A percentile compares a stretch with the other conserved stretches of the same genome.
These are phyloP conservation scores for Eristalinus aeneus DNA, from an alignment of 2,888 invertebrate genomes.

Conservation along the genomic window DNA sequence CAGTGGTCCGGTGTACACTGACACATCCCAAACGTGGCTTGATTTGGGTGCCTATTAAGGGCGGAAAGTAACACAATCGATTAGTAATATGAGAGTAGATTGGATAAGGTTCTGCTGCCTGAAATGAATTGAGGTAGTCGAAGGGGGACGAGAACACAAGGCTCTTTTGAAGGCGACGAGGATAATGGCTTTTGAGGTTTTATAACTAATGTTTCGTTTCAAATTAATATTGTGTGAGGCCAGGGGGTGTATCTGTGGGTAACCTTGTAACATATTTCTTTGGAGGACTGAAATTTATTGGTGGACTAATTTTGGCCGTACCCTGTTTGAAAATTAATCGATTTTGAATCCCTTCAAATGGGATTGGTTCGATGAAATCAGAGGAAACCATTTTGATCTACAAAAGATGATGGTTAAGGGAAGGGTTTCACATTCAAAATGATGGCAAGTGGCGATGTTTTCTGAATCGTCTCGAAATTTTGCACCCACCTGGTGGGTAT, in stretches of 20 bases:
- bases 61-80: conserved; percentile 52
- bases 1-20: background rate
- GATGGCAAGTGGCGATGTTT: too few relatives aligned
- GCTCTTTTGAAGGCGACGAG: background rate
- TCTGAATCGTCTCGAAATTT: too few relatives aligned
- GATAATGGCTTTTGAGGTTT: background rate
- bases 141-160: background rate
- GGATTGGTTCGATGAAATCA: background rate
- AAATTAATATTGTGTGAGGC: background rate
- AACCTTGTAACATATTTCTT: background rate
- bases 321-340: background rate
- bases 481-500: too few relatives aligned
- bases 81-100: conserved; percentile 29
- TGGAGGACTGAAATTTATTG: background rate
- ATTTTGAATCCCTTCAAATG: background rate
- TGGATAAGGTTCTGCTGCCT: background rate
- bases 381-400: background rate
- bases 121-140: background rate
- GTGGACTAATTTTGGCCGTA: background rate
- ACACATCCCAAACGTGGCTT: background rate
- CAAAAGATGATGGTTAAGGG: too few relatives aligned
- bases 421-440: too few relatives aligned
- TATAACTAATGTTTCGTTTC: background rate
- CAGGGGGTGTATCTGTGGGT: background rate
- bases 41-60: conserved; percentile 41